A percentile compares a stretch with the other conserved stretches of the same genome.
Evolutionary conservation across 1,140 invertebrate species (phyloP).

Genomic region (Eciton burchellii): DNA sequence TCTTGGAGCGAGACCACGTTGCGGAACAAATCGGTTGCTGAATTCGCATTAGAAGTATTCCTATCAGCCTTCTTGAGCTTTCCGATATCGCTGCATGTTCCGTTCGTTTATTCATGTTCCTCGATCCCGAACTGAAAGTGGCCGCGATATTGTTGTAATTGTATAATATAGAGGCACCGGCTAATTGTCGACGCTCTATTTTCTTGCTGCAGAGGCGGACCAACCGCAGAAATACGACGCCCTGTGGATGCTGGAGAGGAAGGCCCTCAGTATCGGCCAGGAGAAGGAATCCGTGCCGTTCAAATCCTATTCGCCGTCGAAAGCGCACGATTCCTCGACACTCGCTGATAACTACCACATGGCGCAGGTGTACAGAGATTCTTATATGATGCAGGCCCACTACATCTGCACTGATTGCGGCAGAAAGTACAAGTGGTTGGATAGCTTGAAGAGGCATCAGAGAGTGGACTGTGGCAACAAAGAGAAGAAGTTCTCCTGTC

Average conservation of each 20-base stretch:
- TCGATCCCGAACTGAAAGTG: neutral
- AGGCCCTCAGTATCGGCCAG: conserved; percentile 55
- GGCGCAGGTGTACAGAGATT: conserved; percentile 30
- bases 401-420: conserved; percentile 81
- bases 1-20: conserved; percentile 18
- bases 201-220: conserved; percentile 64
- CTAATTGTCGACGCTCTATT: conserved; percentile 43
- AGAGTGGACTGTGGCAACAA: conserved; percentile 87
- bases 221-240: conserved; percentile 65
- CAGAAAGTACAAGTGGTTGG: conserved; percentile 85
- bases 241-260: conserved; percentile 70
- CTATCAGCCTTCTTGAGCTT: neutral
- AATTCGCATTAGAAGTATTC: neutral
- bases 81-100: conserved; percentile 35
- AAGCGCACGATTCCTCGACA: neutral
- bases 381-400: conserved; percentile 56
- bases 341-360: neutral
- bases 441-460: conserved; percentile 85
- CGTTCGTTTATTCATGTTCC: neutral
- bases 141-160: neutral
- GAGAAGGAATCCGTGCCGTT: conserved; percentile 19
- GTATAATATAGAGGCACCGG: conserved; percentile 2
- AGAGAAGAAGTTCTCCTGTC: conserved; percentile 79
- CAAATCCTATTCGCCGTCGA: conserved; percentile 24
- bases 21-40: neutral